Evolutionary conservation across 2,888 invertebrate genomes (phyloP).

Genomic region (Parnassius mnemosyne): DNA sequence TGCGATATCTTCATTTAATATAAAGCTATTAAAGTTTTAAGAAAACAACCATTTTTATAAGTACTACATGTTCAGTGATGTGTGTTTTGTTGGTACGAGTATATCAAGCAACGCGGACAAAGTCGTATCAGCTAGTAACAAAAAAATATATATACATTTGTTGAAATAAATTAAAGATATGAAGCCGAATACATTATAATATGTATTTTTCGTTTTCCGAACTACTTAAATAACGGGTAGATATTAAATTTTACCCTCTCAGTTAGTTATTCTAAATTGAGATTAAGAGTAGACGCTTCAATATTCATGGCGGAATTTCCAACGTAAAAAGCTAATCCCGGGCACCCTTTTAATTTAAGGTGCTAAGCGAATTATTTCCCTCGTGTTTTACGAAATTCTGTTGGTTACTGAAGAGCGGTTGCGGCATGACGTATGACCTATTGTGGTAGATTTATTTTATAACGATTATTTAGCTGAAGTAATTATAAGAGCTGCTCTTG

Average conservation of each 20-base stretch:
- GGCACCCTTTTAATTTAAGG: slow-evolving; percentile 24
- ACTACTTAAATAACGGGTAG: not conserved
- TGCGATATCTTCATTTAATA: no score
- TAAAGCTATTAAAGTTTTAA: no score
- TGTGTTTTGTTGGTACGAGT: no score
- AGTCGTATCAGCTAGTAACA: no score
- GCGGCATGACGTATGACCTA: slow-evolving; percentile 4
- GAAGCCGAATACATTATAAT: no score
- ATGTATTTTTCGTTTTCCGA: not conserved
- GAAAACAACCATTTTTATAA: no score
- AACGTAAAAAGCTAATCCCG: slow-evolving; percentile 19
- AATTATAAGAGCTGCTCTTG: slow-evolving; percentile 7
- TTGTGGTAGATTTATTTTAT: slow-evolving; percentile 8
- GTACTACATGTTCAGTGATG: no score
- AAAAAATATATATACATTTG: no score
- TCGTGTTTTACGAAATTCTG: slow-evolving; percentile 21
- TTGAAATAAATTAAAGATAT: no score
- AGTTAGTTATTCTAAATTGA: slow-evolving; percentile 18
- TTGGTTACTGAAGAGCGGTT: slow-evolving; percentile 9
- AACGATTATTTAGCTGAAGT: slow-evolving; percentile 1
- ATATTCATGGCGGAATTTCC: slow-evolving; percentile 23
- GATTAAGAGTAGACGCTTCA: slow-evolving; percentile 16
- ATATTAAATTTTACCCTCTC: slow-evolving; percentile 13
- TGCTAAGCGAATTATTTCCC: slow-evolving; percentile 21
- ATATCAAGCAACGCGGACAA: no score